A percentile compares a stretch with the other conserved stretches of the same genome.
Evolutionary conservation across 1,140 invertebrate species (phyloP).

Genomic region (Apis cerana): DNA sequence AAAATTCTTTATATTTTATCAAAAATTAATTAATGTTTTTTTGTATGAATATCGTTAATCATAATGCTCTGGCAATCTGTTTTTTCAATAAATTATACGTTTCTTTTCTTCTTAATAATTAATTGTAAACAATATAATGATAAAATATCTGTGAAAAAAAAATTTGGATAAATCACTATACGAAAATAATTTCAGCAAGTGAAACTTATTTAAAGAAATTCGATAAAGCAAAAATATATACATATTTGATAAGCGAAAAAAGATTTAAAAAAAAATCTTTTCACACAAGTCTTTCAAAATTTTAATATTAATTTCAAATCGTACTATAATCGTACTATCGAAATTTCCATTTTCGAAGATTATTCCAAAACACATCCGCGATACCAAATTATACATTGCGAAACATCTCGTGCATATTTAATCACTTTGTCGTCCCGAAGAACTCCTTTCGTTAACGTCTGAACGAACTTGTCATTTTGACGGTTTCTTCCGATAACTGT

Average conservation of each 20-base stretch:
- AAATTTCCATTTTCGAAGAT: constrained; percentile 13
- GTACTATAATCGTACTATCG: not conserved
- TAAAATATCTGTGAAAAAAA: no score
- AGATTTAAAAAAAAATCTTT: not conserved
- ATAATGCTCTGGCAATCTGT: not conserved
- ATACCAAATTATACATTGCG: constrained; percentile 8
- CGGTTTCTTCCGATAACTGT: not conserved
- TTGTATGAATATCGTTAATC: not conserved
- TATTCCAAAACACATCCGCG: not conserved
- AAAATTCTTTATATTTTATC: no score
- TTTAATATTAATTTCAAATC: constrained; percentile 9
- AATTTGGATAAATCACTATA: not conserved
- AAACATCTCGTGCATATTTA: constrained; percentile 42
- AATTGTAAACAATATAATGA: no score
- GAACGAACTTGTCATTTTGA: not conserved
- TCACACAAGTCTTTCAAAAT: constrained; percentile 17
- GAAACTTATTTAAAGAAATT: not conserved
- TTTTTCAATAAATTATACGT: no score
- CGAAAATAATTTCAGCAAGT: no score
- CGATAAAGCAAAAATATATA: not conserved
- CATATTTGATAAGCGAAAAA: not conserved
- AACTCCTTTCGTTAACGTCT: not conserved
- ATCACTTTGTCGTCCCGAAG: constrained; percentile 14
- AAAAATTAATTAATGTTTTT: no score
- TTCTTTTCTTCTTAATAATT: no score